phyloP scores from a whole-genome alignment of 2,888 invertebrate species.

The Athrips mouffetella region DNA sequence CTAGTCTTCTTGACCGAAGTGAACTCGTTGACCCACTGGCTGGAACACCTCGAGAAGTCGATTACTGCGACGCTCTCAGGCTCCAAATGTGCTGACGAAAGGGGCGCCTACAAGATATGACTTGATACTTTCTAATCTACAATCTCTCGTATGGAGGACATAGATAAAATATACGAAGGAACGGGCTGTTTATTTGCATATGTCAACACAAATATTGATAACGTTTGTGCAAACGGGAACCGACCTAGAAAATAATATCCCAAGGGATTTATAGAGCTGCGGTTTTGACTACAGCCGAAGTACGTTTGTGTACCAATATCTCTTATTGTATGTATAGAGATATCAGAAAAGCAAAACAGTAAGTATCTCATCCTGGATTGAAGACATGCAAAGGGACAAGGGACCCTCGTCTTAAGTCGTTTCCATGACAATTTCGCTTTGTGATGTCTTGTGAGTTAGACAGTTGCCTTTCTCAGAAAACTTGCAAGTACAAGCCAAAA shows the following conservation, averaged over 20 bases:
- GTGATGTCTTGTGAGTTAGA: conserved; percentile 16
- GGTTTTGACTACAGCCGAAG: no score
- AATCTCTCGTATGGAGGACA: conserved; percentile 20
- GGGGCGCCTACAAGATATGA: conserved; percentile 23
- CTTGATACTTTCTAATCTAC: conserved; percentile 27
- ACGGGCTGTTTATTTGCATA: conserved; percentile 1
- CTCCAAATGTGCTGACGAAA: conserved; percentile 44
- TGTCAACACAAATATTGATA: conserved; percentile 5
- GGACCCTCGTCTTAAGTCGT: conserved; percentile 35
- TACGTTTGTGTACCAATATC: not conserved
- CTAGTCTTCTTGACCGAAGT: conserved; percentile 46
- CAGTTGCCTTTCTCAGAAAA: not conserved
- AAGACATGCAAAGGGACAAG: conserved; percentile 33
- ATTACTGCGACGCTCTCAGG: conserved; percentile 35
- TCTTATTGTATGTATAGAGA: not conserved
- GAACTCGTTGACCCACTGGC: conserved; percentile 58
- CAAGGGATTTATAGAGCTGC: not conserved
- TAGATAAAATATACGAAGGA: conserved; percentile 5
- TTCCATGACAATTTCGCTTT: conserved; percentile 28
- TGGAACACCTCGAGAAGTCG: conserved; percentile 39
- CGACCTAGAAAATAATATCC: not conserved
- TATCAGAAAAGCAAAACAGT: not conserved
- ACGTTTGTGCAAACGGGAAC: not conserved
- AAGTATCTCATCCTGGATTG: conserved; percentile 30
- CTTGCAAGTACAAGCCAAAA: not conserved